These are phyloP conservation scores for Aphelocoma coerulescens DNA, from an alignment of 2,113 vertebrate species.

Conservation along the genomic window DNA sequence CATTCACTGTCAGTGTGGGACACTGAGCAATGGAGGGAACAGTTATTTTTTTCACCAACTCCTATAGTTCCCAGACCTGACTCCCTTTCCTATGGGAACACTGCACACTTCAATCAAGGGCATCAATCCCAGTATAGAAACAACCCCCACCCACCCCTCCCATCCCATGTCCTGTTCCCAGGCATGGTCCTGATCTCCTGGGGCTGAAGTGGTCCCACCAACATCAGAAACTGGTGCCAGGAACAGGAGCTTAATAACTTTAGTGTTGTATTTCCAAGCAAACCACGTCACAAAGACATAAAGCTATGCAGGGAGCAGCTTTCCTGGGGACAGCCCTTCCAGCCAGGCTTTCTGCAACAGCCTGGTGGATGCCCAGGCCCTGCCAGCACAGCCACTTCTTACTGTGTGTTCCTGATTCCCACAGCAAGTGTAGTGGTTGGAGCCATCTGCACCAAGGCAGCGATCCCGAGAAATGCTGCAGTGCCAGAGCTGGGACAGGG, in stretches of 20 bases:
- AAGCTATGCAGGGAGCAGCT: background rate
- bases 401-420: accelerated
- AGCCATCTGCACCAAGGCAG: background rate
- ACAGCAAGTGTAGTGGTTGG: accelerated
- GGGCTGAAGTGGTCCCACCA: background rate
- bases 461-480: accelerated
- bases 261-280: background rate
- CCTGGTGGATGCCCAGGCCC: background rate
- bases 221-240: background rate
- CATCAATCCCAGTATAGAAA: background rate
- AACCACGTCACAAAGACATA: accelerated
- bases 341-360: background rate
- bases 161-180: background rate
- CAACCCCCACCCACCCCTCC: background rate
- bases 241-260: background rate
- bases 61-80: background rate
- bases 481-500: background rate
- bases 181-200: background rate
- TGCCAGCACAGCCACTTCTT: background rate
- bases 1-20: background rate
- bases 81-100: background rate
- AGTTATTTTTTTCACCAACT: background rate
- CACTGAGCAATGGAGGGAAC: background rate
- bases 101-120: background rate
- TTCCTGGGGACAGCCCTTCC: background rate